phyloP scores from a whole-genome alignment of 1,140 invertebrate species.

The Adoxophyes honmai region DNA sequence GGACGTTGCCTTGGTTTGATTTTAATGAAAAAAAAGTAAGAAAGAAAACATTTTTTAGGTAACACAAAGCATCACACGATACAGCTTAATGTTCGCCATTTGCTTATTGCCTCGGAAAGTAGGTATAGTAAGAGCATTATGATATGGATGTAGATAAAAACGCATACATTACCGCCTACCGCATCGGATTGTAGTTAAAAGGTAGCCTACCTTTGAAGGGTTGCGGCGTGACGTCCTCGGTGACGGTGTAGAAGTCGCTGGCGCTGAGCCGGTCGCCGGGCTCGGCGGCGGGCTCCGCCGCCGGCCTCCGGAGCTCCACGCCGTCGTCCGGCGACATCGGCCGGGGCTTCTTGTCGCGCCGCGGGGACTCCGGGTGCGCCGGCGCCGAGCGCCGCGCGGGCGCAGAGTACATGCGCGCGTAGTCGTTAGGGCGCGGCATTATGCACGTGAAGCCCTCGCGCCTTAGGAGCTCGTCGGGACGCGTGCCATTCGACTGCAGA shows the following conservation, averaged over 20 bases:
- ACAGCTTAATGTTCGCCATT: too few relatives aligned
- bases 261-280: constrained; percentile 59
- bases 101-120: too few relatives aligned
- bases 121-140: too few relatives aligned
- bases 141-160: too few relatives aligned
- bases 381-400: constrained; percentile 59
- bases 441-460: constrained; percentile 76
- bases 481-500: constrained; percentile 36
- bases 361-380: constrained; percentile 57
- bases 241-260: constrained; percentile 71
- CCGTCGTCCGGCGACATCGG: constrained; percentile 28
- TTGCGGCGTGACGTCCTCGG: constrained; percentile 67
- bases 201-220: constrained; percentile 65
- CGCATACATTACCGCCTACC: too few relatives aligned
- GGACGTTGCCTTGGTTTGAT: too few relatives aligned
- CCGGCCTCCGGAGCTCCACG: constrained; percentile 49
- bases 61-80: too few relatives aligned
- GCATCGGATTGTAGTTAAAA: neutral
- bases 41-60: too few relatives aligned
- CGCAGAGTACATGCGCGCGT: constrained; percentile 73
- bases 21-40: too few relatives aligned
- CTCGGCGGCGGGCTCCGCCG: constrained; percentile 19
- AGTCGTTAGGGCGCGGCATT: constrained; percentile 75
- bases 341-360: constrained; percentile 68
- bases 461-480: constrained; percentile 54